Evolutionary conservation across 2,888 invertebrate species (phyloP).

Genomic region (Cantharis nigra): DNA sequence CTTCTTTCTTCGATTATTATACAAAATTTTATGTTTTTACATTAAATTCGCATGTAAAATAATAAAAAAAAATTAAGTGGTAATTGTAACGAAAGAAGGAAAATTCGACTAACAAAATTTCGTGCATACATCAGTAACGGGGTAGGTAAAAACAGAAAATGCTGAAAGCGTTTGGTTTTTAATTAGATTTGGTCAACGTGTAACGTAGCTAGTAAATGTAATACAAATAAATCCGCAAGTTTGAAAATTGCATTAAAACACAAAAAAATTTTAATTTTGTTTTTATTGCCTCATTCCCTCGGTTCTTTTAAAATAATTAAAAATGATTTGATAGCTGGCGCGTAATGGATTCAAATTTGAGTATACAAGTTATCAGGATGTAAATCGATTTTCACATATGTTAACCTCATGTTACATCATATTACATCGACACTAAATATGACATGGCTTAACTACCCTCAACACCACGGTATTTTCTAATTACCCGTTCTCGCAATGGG

Average conservation of each 20-base stretch:
- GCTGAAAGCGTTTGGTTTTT: neutral
- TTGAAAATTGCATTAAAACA: neutral
- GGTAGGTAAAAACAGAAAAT: neutral
- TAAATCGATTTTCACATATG: neutral
- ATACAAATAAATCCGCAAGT: neutral
- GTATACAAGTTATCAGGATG: neutral
- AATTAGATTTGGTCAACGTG: neutral
- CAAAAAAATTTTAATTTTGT: neutral
- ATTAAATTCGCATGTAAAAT: neutral
- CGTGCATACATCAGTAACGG: neutral
- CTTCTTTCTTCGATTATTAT: neutral
- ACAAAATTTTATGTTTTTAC: neutral
- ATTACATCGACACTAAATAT: constrained; percentile 1
- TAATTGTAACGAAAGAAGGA: neutral
- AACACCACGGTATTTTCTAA: constrained; percentile 19
- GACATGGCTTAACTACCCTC: constrained; percentile 16
- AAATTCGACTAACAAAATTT: neutral
- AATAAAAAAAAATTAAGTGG: neutral
- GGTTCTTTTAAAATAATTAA: neutral
- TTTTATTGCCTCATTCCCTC: neutral
- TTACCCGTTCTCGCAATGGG: constrained; percentile 19
- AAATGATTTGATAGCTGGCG: neutral
- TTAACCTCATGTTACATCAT: neutral
- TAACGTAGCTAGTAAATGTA: neutral
- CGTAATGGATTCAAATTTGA: neutral